Evolutionary conservation across 2,797 vertebrate genomes (phyloP), one percentile per base, ranked within the genome.

Genomic region (Xerus rutilus): DNA sequence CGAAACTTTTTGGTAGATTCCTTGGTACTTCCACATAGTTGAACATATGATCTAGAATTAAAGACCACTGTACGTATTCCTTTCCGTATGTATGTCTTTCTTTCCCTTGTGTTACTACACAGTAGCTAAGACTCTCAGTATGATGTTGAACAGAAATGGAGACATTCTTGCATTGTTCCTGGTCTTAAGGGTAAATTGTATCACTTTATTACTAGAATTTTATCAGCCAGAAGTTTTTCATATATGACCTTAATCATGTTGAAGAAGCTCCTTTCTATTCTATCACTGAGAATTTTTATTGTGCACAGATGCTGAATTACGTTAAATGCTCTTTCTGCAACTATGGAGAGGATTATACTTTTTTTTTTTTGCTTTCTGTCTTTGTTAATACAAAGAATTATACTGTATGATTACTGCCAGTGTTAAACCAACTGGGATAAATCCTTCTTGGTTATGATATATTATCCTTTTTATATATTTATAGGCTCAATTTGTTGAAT

Each of bases 321-420:
- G 3, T 77, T 43, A 95, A 94, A 83, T 86, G 43, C 28, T 73
- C 85, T 90, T 84, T 62, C 49, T 59, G 45, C 11, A 90, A 52
- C 47, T 77, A 28, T 86, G 11, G 83, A 89, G 11, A 64, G 74
- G 7, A 89, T 7, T 86, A 23, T 35, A 21, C 45, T 1, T 15
- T 15, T 30, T 52, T 94, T 10, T 47, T 52, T 52, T 86, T 18
- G 5, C 11, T 39, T 70, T 64, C 49, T 45, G 62, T 86, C 47
- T 65, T 65, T 69, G 4, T 30, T 67, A 93, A 86, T 35, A 59
- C 45, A 10, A 23, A 89, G 21, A 89, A 82, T 62, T 73, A 52
- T n/a, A 89, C 5, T 72, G 49, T 76, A 45, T 23, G 35, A 87
- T 67, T 77, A 82, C 8, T 78, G n/a, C 35, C 30, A 76, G 30